A percentile compares a stretch with the other conserved stretches of the same genome.
Evolutionary conservation across 2,888 invertebrate species (phyloP).

Genomic region (Thera obeliscata): DNA sequence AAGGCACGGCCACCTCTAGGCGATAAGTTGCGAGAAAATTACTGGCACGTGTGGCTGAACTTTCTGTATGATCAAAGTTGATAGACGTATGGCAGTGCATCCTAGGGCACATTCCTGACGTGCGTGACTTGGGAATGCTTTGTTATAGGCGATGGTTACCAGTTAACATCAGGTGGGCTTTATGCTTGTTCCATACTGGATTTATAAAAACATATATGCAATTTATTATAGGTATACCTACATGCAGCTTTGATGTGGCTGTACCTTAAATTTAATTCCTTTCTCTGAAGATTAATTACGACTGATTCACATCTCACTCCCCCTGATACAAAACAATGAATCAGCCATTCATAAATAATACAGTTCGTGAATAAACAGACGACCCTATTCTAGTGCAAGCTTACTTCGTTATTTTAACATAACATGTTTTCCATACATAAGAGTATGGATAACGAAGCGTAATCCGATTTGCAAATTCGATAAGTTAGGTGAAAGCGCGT

Average conservation of each 20-base stretch:
- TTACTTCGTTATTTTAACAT: slow-evolving; percentile 38
- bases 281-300: neutral
- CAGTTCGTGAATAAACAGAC: slow-evolving; percentile 8
- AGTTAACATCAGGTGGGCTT: no score
- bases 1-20: no score
- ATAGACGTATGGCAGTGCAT: no score
- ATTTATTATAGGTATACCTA: neutral
- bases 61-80: no score
- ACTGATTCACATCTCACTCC: slow-evolving; percentile 11
- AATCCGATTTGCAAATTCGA: slow-evolving; percentile 83
- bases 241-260: no score
- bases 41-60: no score
- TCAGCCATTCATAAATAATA: slow-evolving; percentile 20
- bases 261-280: neutral
- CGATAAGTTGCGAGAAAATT: no score
- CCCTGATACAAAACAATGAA: slow-evolving; percentile 16
- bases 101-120: no score
- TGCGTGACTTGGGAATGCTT: no score
- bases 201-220: neutral
- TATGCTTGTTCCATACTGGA: no score
- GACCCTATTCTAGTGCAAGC: slow-evolving; percentile 13
- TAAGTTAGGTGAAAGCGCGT: slow-evolving; percentile 82
- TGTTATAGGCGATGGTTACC: no score
- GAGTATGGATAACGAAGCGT: slow-evolving; percentile 76
- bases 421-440: slow-evolving; percentile 38